These are phyloP conservation scores for Micronycteris hirsuta DNA, from an alignment of 2,113 vertebrate species.

Conservation along the genomic window DNA sequence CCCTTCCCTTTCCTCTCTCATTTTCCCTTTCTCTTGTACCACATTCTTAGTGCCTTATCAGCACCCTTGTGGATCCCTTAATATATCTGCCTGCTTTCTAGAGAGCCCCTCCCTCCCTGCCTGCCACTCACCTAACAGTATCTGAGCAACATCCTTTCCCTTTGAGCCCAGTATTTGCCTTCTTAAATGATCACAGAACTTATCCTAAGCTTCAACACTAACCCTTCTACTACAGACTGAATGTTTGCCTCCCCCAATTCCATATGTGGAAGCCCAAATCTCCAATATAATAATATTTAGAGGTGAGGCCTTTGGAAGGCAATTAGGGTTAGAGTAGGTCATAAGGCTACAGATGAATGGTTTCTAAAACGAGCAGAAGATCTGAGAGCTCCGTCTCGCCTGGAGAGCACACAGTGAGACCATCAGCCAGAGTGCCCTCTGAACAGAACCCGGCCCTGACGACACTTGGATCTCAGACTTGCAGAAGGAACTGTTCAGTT, in stretches of 20 bases:
- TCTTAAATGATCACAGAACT: background rate
- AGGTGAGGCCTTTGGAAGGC: background rate
- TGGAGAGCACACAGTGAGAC: background rate
- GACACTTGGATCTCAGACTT: no score
- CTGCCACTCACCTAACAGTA: background rate
- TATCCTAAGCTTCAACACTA: background rate
- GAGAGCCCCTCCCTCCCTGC: background rate
- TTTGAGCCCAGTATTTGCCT: background rate
- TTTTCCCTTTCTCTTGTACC: background rate
- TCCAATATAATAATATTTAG: background rate
- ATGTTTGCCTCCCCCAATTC: background rate
- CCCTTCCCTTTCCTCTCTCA: background rate
- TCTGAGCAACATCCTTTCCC: background rate
- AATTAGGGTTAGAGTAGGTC: background rate
- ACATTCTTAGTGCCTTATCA: background rate
- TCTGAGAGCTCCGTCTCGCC: background rate
- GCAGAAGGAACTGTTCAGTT: background rate
- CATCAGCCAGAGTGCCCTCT: no score
- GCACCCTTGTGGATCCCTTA: background rate
- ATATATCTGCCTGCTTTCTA: background rate
- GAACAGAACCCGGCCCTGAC: background rate
- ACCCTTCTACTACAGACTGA: background rate
- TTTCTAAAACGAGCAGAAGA: background rate
- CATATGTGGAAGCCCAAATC: background rate
- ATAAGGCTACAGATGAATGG: background rate